Conservation (phyloP, 2,888 invertebrate species). For the Zhuqinia jingwanae region DNA sequence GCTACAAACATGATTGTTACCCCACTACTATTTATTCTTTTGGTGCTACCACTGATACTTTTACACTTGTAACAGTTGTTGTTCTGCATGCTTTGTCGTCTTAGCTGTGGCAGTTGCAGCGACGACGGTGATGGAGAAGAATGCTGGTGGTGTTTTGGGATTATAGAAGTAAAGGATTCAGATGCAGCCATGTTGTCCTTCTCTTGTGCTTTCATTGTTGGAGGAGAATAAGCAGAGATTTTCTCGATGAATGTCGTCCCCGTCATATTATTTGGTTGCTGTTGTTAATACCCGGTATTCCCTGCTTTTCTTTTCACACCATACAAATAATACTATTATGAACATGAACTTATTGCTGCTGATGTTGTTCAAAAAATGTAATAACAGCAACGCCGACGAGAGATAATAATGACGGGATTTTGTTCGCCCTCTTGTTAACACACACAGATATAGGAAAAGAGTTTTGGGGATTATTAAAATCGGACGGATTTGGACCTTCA, state of each 20-base stretch:
- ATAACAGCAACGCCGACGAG: too few species aligned
- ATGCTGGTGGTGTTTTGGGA: conserved; percentile 7
- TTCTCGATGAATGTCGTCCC: background rate
- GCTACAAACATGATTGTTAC: conserved; percentile 53
- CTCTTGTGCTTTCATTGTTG: too few species aligned
- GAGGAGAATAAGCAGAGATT: too few species aligned
- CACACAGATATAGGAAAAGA: background rate
- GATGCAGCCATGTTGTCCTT: too few species aligned
- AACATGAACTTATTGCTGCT: background rate
- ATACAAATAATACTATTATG: background rate
- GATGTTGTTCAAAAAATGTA: too few species aligned
- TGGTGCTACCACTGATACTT: too few species aligned
- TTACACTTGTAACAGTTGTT: conserved; percentile 34
- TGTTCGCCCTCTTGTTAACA: conserved; percentile 2
- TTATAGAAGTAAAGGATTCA: conserved; percentile 25
- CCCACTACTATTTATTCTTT: background rate
- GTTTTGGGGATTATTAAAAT: conserved; percentile 11
- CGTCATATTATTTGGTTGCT: conserved; percentile 1
- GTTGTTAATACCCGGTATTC: conserved; percentile 10
- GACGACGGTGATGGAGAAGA: background rate
- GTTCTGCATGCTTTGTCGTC: too few species aligned
- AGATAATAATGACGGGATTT: conserved; percentile 7
- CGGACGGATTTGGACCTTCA: conserved; percentile 27
- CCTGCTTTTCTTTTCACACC: background rate
- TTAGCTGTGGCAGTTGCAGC: too few species aligned